phyloP scores from a whole-genome alignment of 92 coral and sea anemone species.

The Micromussa lordhowensis region DNA sequence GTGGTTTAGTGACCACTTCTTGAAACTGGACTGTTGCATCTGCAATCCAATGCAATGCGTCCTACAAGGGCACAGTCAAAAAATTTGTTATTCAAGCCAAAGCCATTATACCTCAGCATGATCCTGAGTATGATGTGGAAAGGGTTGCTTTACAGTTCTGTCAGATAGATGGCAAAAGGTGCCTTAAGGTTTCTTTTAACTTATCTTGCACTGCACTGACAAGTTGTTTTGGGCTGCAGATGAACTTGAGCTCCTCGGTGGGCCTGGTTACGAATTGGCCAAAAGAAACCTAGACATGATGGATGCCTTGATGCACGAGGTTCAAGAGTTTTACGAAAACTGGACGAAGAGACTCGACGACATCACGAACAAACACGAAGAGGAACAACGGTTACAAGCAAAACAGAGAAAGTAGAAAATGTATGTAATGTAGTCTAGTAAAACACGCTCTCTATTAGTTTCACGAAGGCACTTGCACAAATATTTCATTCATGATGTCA shows the following conservation, averaged over 20 bases:
- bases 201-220: not conserved
- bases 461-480: not conserved
- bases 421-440: not conserved
- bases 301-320: conserved; percentile 91
- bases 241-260: conserved; percentile 88
- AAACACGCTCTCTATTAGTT: not conserved
- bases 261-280: conserved; percentile 91
- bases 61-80: not conserved
- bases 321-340: conserved; percentile 86
- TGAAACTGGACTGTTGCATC: not conserved
- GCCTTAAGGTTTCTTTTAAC: not conserved
- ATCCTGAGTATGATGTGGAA: not conserved
- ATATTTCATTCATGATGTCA: not conserved
- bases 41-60: not conserved
- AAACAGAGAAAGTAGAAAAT: conserved; percentile 33
- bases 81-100: not conserved
- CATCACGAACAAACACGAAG: conserved; percentile 79
- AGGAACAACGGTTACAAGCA: conserved; percentile 74
- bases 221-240: conserved; percentile 55
- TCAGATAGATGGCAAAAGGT: not conserved
- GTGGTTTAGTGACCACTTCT: not conserved
- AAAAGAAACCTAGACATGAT: conserved; percentile 88
- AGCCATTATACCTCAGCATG: not conserved
- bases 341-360: conserved; percentile 93
- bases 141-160: not conserved